Base-by-base conservation (phyloP, 2,888 invertebrate genomes). In the Idaea biselata region DNA sequence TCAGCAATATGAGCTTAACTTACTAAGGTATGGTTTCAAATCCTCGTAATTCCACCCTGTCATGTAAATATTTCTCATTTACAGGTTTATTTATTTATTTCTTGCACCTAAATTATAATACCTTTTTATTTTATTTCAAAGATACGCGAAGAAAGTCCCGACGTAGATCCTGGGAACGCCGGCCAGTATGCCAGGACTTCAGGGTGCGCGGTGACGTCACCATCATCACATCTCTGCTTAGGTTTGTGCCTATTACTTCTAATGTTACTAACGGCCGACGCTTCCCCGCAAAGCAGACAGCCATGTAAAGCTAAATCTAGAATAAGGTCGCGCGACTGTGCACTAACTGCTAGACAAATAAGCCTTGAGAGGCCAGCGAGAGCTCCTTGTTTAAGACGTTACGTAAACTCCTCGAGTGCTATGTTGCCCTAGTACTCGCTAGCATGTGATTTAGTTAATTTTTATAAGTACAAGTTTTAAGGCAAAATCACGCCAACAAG, bases 231-330 rank as follows among this genome's bases (percentile, higher is more conserved):
- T 74, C 83, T 79, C 71, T 93, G 93, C 81, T 76, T 93, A 93
- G 93, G 93, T 93, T 93, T 93, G 93, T 93, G 89, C 75, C 81
- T 92, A 68, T 80, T 91, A 69, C 79, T 92, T 75, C 76, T 93
- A 78, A 75, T 89, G 75, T 74, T 90, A 72, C 76, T 89, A 72
- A 75, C 75, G 78, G 83, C 81, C 77, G 82, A 83, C 68, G 79
- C 82, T 77, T 79, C 82, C 69, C 68, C 64, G 59, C 77, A 72
- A 77, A 79, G 83, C 82, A 80, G 80, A 81, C 77, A 79, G 78
- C 81, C 84, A 55, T 44, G 44, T 44, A 44, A 44, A 44, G 44
- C 44, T 44, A 44, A 44, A 44, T 58, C 69, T 82, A 86, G 80
- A 76, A 73, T 82, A 84, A 84, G 78, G 77, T 79, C 77, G 72